Percentiles rank a stretch among this genome's conserved stretches.
Evolutionary conservation across 2,113 vertebrate species (phyloP).

Genomic region (Rhinichthys klamathensis): DNA sequence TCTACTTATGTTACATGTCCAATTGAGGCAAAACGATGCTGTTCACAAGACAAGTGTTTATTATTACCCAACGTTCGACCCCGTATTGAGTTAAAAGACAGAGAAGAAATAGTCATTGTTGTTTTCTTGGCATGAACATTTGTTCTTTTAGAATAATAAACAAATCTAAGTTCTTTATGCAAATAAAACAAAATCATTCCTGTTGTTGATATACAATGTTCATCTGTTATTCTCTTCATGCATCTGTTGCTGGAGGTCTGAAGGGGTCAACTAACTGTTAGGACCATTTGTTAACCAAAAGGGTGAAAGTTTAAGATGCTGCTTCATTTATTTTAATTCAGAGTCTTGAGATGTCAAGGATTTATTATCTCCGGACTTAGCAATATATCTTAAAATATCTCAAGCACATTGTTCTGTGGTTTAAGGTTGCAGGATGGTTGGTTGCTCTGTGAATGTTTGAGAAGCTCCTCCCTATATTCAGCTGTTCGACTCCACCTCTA

Average conservation of each 20-base stretch:
- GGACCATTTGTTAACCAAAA: neutral
- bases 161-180: neutral
- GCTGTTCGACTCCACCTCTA: slow-evolving; percentile 53
- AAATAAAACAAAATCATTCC: neutral
- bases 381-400: slow-evolving; percentile 10
- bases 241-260: neutral
- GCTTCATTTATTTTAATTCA: neutral
- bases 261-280: neutral
- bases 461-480: slow-evolving; percentile 27
- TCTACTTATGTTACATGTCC: slow-evolving; percentile 20
- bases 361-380: neutral
- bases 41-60: neutral
- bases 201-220: neutral
- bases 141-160: neutral
- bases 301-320: neutral
- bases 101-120: neutral
- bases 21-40: neutral
- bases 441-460: slow-evolving; percentile 37
- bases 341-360: neutral
- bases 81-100: neutral
- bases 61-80: neutral
- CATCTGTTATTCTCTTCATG: neutral
- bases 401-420: slow-evolving; percentile 16
- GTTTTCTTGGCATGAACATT: neutral
- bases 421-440: slow-evolving; percentile 24